Evolutionary conservation across 1,140 invertebrate genomes (phyloP), one percentile per base, ranked within the genome.

Genomic region (Drosophila guanche): DNA sequence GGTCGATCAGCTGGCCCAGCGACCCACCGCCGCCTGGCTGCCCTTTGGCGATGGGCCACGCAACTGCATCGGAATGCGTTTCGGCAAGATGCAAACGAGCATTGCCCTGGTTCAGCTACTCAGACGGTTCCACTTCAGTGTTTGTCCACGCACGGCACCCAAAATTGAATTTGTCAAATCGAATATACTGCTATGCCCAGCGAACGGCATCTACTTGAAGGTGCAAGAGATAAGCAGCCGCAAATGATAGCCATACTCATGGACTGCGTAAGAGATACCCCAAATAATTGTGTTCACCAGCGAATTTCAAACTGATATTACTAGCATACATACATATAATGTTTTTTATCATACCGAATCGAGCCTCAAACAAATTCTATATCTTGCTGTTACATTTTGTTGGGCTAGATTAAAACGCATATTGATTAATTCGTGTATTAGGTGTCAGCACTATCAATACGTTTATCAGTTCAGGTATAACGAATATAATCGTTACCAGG

Each of bases 11-110:
- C 50, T 88, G 8, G 48, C 76, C 0, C 79, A 92, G 51, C 90
- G 92, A 52, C 90, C 93, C 57, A 92, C 92, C 0, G 92, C 89
- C 52, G 79, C 92, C 1, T 95, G 93, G 86, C 74, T 94, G 40
- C 93, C 94, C 33, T 95, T 95, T 73, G 93, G 93, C 33, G 92
- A 93, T 69, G 93, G 93, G 41, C 93, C 93, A 2, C 92, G 92
- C 12, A 92, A 92, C 77, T 94, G 93, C 68, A 93, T 93, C 57
- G 93, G 93, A 0, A 84, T 85, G 66, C 69, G 92, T 23, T 93
- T 93, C 62, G 93, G 90, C 5, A 84, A 92, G 52, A 91, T 93
- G 86, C 92, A 92, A 61, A 90, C 89, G 5, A 90, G 90, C 61
- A 65, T 92, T 10, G 92, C 89, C 3, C 60, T 93, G 3, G 76